Evolutionary conservation across 2,888 invertebrate species (phyloP).

Genomic region (Laothoe populi): DNA sequence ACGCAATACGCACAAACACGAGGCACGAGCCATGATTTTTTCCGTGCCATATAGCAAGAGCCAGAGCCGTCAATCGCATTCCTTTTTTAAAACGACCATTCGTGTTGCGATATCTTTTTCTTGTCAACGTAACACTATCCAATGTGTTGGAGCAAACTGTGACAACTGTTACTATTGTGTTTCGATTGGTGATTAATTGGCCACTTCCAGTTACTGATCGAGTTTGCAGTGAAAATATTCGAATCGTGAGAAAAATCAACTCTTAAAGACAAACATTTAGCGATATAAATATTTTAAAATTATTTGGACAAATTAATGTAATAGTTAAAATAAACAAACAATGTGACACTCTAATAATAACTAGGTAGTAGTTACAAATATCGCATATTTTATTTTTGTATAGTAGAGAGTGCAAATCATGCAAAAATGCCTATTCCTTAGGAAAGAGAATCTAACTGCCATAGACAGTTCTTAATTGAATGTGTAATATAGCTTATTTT

Average conservation of each 20-base stretch:
- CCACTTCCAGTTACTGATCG: slow-evolving; percentile 9
- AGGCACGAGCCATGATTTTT: slow-evolving; percentile 11
- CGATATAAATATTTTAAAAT: too few relatives aligned
- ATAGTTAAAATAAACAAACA: too few relatives aligned
- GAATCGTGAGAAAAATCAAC: too few relatives aligned
- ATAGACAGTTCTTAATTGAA: too few relatives aligned
- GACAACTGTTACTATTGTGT: slow-evolving; percentile 6
- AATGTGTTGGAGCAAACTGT: slow-evolving; percentile 34
- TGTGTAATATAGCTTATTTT: neutral
- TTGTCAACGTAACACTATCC: slow-evolving; percentile 58
- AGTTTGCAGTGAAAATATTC: neutral
- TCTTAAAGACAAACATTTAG: too few relatives aligned
- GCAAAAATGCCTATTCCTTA: too few relatives aligned
- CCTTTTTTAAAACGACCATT: slow-evolving; percentile 53
- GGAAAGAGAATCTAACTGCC: too few relatives aligned
- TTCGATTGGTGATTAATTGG: slow-evolving; percentile 4
- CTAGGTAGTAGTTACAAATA: neutral
- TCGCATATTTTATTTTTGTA: too few relatives aligned
- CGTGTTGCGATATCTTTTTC: slow-evolving; percentile 58
- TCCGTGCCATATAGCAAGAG: slow-evolving; percentile 2
- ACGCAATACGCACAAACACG: slow-evolving; percentile 24
- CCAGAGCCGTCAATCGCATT: slow-evolving; percentile 31
- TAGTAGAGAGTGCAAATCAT: too few relatives aligned
- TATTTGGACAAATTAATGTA: too few relatives aligned
- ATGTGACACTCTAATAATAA: too few relatives aligned